phyloP scores from a whole-genome alignment of 2,113 vertebrate genomes.

The Tamias sibiricus region DNA sequence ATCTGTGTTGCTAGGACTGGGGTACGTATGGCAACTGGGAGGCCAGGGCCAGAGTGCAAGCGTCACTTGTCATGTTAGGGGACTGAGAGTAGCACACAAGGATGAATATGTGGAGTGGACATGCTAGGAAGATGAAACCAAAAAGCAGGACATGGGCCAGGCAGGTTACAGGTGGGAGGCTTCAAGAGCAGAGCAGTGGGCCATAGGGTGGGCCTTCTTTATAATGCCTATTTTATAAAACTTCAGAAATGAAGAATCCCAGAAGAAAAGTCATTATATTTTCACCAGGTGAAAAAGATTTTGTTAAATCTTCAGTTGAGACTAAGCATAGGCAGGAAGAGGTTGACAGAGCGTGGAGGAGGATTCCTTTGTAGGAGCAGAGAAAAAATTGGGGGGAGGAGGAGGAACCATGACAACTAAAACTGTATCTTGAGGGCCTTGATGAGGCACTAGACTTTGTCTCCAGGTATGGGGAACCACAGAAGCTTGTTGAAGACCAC shows the following conservation, averaged over 20 bases:
- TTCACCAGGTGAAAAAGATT: neutral
- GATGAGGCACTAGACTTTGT: neutral
- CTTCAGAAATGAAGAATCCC: neutral
- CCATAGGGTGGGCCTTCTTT: neutral
- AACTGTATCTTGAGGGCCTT: neutral
- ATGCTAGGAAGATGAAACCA: neutral
- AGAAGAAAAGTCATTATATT: neutral
- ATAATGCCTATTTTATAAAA: neutral
- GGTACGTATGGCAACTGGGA: neutral
- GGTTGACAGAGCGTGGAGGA: neutral
- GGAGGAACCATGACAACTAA: neutral
- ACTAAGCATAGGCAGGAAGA: neutral
- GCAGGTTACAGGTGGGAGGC: neutral
- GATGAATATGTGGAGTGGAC: neutral
- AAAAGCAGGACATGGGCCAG: neutral
- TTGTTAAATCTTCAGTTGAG: neutral
- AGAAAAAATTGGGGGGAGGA: neutral
- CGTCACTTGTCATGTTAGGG: neutral
- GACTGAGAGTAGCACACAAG: neutral
- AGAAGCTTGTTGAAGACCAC: neutral
- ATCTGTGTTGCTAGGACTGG: neutral
- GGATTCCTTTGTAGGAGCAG: neutral
- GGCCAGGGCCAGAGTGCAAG: neutral
- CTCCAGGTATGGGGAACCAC: neutral
- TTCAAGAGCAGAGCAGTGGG: neutral